phyloP scores from a whole-genome alignment of 2,113 vertebrate species.

The Cyprinus carpio region DNA sequence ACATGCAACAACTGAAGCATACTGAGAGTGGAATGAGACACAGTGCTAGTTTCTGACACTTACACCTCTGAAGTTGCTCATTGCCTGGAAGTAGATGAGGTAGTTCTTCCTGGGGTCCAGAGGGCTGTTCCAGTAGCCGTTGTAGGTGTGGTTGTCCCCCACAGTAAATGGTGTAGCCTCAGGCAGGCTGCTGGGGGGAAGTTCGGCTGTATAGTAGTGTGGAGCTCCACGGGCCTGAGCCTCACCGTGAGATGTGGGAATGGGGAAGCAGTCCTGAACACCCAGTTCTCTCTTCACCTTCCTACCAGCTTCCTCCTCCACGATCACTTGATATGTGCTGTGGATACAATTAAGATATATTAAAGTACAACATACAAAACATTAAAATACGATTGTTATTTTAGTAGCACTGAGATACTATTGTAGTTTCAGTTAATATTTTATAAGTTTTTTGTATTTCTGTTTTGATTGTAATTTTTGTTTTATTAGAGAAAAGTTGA shows the following conservation, averaged over 20 bases:
- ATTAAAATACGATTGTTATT: not conserved
- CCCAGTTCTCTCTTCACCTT: slow-evolving; percentile 87
- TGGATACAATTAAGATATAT: not conserved
- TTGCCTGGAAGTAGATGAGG: slow-evolving; percentile 96
- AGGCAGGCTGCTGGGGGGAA: slow-evolving; percentile 87
- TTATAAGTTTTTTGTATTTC: not conserved
- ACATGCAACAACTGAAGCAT: not conserved
- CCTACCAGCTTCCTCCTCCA: slow-evolving; percentile 87
- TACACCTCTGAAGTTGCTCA: slow-evolving; percentile 95
- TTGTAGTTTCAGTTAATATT: not conserved
- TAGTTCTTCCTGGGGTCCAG: slow-evolving; percentile 94
- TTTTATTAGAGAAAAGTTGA: no score
- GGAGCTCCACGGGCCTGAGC: slow-evolving; percentile 84
- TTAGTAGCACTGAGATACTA: not conserved
- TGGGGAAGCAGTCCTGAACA: slow-evolving; percentile 87
- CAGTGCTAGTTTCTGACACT: slow-evolving; percentile 8
- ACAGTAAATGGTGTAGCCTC: slow-evolving; percentile 94
- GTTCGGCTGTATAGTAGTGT: slow-evolving; percentile 92
- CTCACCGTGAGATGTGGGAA: slow-evolving; percentile 85
- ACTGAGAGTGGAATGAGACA: not conserved
- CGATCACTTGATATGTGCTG: slow-evolving; percentile 94
- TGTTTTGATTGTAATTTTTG: not conserved
- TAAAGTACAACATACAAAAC: not conserved
- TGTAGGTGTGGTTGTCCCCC: slow-evolving; percentile 97
- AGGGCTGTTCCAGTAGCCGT: slow-evolving; percentile 94